A percentile compares a stretch with the other conserved stretches of the same genome.
These are phyloP conservation scores for Amphipyra tragopoginis DNA, from an alignment of 2,888 invertebrate genomes.

Conservation along the genomic window DNA sequence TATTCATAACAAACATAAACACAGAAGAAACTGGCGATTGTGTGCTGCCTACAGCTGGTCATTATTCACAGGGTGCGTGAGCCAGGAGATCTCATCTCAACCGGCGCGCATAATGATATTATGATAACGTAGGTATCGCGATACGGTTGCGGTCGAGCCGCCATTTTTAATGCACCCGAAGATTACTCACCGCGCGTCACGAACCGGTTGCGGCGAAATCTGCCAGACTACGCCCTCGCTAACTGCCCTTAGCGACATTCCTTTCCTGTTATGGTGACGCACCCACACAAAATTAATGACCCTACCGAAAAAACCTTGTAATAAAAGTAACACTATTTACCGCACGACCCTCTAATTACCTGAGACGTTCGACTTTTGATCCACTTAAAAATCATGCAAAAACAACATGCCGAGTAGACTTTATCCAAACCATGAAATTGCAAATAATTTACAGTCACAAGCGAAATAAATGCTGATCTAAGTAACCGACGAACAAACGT, in stretches of 20 bases:
- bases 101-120: constrained; percentile 66
- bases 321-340: constrained; percentile 13
- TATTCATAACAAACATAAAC: constrained; percentile 82
- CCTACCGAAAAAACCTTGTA: constrained; percentile 11
- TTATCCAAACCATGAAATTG: constrained; percentile 47
- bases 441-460: constrained; percentile 46
- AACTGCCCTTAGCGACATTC: constrained; percentile 57
- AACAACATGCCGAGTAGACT: constrained; percentile 14
- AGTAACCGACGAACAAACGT: constrained; percentile 56
- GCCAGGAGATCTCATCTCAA: constrained; percentile 66
- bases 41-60: constrained; percentile 64
- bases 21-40: constrained; percentile 69
- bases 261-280: constrained; percentile 60
- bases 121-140: constrained; percentile 71
- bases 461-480: constrained; percentile 56
- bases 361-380: constrained; percentile 11
- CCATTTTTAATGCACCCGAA: constrained; percentile 68
- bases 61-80: constrained; percentile 68
- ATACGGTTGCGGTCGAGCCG: constrained; percentile 62
- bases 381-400: constrained; percentile 14
- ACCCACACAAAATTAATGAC: constrained; percentile 33
- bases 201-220: constrained; percentile 67
- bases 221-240: constrained; percentile 43
- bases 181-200: constrained; percentile 61
- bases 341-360: constrained; percentile 22